A percentile compares a stretch with the other conserved stretches of the same genome.
These are phyloP conservation scores for Upupa epops DNA, from an alignment of 2,113 vertebrate species.

Conservation along the genomic window DNA sequence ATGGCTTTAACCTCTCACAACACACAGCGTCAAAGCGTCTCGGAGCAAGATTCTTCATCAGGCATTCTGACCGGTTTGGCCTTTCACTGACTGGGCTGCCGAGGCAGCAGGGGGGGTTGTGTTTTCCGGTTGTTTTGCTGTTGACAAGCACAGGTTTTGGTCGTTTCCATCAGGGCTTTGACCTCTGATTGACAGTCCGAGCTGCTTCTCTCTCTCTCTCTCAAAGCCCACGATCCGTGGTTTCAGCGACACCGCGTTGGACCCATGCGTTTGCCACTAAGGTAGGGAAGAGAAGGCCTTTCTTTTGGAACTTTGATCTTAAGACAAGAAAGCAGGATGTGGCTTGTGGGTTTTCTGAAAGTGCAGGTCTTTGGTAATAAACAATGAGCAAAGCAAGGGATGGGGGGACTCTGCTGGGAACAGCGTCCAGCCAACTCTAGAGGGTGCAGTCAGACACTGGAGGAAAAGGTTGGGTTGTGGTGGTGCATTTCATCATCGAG, in stretches of 20 bases:
- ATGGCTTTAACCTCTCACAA: slow-evolving; percentile 65
- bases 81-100: not conserved
- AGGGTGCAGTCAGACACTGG: slow-evolving; percentile 53
- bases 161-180: not conserved
- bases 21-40: slow-evolving; percentile 39
- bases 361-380: slow-evolving; percentile 81
- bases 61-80: slow-evolving; percentile 58
- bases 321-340: slow-evolving; percentile 41
- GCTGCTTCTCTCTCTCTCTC: not conserved
- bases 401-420: not conserved
- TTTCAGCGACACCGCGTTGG: not conserved
- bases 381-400: slow-evolving; percentile 49
- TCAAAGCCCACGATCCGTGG: not conserved
- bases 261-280: not conserved
- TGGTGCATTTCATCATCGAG: slow-evolving; percentile 85
- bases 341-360: slow-evolving; percentile 71
- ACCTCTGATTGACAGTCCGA: not conserved
- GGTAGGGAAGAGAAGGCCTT: slow-evolving; percentile 11
- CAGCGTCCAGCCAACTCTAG: not conserved
- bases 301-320: not conserved
- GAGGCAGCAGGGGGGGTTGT: not conserved
- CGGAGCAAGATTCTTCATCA: slow-evolving; percentile 37
- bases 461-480: not conserved
- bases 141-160: slow-evolving; percentile 28
- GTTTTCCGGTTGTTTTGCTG: not conserved